Conservation (phyloP, 92 coral and sea anemone genomes). For the Desmophyllum pertusum region DNA sequence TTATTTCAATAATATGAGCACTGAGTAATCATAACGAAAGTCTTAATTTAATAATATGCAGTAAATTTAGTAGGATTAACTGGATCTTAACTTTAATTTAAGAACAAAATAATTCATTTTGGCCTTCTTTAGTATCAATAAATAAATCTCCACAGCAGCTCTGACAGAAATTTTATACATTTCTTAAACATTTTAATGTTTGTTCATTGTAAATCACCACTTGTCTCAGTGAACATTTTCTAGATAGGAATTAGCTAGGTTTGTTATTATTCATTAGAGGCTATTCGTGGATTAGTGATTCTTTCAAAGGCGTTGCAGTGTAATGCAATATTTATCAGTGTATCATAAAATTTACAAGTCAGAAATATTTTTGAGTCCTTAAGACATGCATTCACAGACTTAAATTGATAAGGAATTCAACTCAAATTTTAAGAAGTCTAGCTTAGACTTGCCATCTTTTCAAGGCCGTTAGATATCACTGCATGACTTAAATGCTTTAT, state of each 20-base stretch:
- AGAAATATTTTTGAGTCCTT: background rate
- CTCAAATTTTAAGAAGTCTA: background rate
- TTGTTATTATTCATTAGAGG: background rate
- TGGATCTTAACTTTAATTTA: background rate
- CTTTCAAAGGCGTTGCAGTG: background rate
- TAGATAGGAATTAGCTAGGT: background rate
- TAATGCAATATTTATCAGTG: background rate
- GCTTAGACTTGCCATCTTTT: background rate
- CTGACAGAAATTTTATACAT: background rate
- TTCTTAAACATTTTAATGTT: background rate
- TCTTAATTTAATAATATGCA: background rate
- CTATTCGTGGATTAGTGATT: background rate
- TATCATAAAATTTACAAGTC: background rate
- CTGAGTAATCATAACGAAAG: background rate
- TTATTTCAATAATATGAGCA: background rate
- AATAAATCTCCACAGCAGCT: background rate
- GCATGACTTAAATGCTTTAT: background rate
- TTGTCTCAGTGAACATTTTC: background rate
- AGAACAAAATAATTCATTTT: background rate
- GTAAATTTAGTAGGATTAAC: constrained; percentile 5
- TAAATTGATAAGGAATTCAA: background rate
- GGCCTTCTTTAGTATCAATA: background rate
- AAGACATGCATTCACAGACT: background rate
- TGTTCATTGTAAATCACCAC: background rate
- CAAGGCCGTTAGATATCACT: background rate